phyloP scores from a whole-genome alignment of 2,888 invertebrate species.

The Nomada goodeniana region DNA sequence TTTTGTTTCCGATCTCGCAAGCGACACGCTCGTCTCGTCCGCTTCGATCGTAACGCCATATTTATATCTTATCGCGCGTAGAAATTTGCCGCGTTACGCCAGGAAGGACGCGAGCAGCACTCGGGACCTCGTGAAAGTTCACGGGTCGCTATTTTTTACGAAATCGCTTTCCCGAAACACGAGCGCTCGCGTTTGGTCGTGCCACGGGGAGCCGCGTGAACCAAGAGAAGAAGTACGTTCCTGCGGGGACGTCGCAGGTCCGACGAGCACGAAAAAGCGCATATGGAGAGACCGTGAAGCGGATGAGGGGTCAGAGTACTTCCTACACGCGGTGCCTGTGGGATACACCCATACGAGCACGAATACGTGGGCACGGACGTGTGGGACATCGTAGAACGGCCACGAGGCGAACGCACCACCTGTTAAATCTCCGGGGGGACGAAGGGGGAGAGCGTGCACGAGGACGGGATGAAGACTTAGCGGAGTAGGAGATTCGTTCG shows the following conservation, averaged over 20 bases:
- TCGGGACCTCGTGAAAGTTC: too few relatives aligned
- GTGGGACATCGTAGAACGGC: conserved; percentile 67
- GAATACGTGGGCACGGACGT: conserved; percentile 69
- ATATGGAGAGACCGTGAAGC: conserved; percentile 77
- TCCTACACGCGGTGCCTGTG: conserved; percentile 77
- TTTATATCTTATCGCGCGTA: not conserved
- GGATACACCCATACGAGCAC: conserved; percentile 65
- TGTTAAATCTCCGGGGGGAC: conserved; percentile 74
- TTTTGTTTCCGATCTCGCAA: not conserved
- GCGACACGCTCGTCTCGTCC: not conserved
- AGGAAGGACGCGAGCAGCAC: too few relatives aligned
- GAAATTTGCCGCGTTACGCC: not conserved
- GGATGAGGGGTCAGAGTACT: conserved; percentile 83
- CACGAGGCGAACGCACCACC: conserved; percentile 75
- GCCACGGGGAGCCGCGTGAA: conserved; percentile 10
- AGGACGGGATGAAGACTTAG: conserved; percentile 38
- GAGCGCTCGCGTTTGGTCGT: conserved; percentile 12
- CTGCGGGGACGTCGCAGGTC: conserved; percentile 58
- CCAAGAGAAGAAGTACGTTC: conserved; percentile 28
- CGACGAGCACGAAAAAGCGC: conserved; percentile 74
- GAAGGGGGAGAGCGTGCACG: conserved; percentile 47
- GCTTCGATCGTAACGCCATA: not conserved
- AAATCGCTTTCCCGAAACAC: too few relatives aligned
- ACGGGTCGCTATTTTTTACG: too few relatives aligned
- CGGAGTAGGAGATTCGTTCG: conserved; percentile 41